These are phyloP conservation scores for Drosophila yakuba DNA, from an alignment of 1,140 invertebrate genomes.

Conservation along the genomic window DNA sequence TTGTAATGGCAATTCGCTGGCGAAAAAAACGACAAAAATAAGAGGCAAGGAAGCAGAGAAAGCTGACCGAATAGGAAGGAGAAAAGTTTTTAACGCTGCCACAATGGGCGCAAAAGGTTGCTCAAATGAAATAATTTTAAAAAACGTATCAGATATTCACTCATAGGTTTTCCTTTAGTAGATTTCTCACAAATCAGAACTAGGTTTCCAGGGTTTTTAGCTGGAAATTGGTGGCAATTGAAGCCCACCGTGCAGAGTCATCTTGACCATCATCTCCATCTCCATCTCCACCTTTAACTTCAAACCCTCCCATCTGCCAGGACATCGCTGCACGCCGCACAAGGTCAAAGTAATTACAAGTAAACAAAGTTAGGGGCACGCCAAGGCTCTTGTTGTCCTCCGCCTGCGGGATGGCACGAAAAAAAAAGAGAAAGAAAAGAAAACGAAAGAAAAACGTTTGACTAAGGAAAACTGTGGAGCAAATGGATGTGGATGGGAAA, in stretches of 20 bases:
- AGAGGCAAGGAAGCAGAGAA: neutral
- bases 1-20: conserved; percentile 43
- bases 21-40: conserved; percentile 9
- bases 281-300: neutral
- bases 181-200: neutral
- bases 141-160: too few relatives aligned
- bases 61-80: neutral
- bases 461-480: neutral
- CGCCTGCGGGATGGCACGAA: neutral
- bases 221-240: too few relatives aligned
- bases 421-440: neutral
- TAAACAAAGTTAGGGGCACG: conserved; percentile 48
- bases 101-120: neutral
- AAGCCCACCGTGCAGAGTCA: neutral
- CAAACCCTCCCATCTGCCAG: neutral
- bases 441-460: conserved; percentile 3
- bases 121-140: neutral
- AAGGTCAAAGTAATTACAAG: conserved; percentile 62
- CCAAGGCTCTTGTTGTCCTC: conserved; percentile 9
- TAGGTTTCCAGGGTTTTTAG: neutral
- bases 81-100: conserved; percentile 13
- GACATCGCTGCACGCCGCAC: conserved; percentile 4
- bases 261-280: neutral
- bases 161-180: too few relatives aligned
- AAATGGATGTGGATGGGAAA: conserved; percentile 8